Base-by-base conservation (phyloP, 2,888 invertebrate genomes). In the Synanthedon formicaeformis region DNA sequence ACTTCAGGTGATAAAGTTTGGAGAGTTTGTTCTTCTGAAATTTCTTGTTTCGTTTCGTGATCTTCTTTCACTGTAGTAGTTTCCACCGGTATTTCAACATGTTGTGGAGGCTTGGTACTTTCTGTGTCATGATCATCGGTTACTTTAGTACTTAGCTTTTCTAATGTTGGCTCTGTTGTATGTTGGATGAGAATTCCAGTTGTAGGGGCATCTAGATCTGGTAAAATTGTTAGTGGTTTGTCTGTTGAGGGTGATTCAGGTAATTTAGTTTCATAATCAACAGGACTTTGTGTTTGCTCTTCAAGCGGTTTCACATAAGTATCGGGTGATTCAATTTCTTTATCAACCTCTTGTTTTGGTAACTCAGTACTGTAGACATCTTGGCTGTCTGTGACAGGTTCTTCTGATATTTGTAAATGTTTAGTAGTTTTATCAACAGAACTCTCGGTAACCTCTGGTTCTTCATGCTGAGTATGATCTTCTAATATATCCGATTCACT, bases 261-360 rank as follows among this genome's bases (percentile, higher is more conserved):
- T 3, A 45, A 45, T 8, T 45, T 45, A n/a, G 45, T 45, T 13
- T 45, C 45, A 45, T 6, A 14, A 8, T 27, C 12, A 50, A 23
- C 10, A 34, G 34, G 34, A 34, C 2, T 34, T 34, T 8, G 10
- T 34, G 34, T 34, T 34, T 34, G 8, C 10, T n/a, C 12, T 34
- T 48, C 27, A 40, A 11, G 34, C 8, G 16, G 13, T 50, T 45
- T 23, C 41, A 27, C 50, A 41, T 14, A n/a, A 13, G 27, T 4
- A 23, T 23, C 49, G 14, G 52, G 50, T 50, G 10, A 14, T 14
- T 50, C 27, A 14, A 51, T 53, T 53, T 18, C 53, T 34, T 34
- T 34, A 1, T 34, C 34, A 34, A 34, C 3, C 34, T 34, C 34
- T 34, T 34, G 34, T n/a, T n/a, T 53, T 50, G 45, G 45, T 45